phyloP scores from a whole-genome alignment of 1,140 invertebrate species.

The Watersipora subatra region DNA sequence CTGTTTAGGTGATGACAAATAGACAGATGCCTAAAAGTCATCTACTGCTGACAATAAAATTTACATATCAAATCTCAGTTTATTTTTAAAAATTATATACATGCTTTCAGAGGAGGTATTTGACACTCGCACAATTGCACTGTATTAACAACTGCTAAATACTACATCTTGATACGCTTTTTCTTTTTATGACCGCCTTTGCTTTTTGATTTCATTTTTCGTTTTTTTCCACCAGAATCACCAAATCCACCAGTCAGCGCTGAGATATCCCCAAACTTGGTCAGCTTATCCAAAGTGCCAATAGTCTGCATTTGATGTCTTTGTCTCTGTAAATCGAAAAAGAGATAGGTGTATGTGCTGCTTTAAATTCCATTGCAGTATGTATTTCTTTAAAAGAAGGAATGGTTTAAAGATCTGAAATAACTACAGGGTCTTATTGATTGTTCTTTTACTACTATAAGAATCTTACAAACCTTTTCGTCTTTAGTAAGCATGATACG shows the following conservation, averaged over 20 bases:
- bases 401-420: too few species aligned
- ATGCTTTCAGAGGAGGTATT: too few species aligned
- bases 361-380: not conserved
- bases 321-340: slow-evolving; percentile 43
- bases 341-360: not conserved
- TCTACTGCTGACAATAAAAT: too few species aligned
- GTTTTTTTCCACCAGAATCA: not conserved
- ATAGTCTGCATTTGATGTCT: slow-evolving; percentile 56
- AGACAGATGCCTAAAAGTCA: too few species aligned
- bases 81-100: too few species aligned
- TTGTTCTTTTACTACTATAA: too few species aligned
- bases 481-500: slow-evolving; percentile 71
- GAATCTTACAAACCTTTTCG: slow-evolving; percentile 51
- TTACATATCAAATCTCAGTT: too few species aligned
- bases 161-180: too few species aligned
- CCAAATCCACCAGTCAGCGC: slow-evolving; percentile 11
- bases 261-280: slow-evolving; percentile 45
- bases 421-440: too few species aligned
- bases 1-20: too few species aligned
- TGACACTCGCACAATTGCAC: too few species aligned
- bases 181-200: not conserved
- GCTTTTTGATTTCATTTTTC: not conserved
- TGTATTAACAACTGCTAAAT: too few species aligned
- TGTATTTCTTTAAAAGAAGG: not conserved
- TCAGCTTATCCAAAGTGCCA: slow-evolving; percentile 55